Base-by-base conservation (phyloP, 2,888 invertebrate species). In the Euplexia lucipara region DNA sequence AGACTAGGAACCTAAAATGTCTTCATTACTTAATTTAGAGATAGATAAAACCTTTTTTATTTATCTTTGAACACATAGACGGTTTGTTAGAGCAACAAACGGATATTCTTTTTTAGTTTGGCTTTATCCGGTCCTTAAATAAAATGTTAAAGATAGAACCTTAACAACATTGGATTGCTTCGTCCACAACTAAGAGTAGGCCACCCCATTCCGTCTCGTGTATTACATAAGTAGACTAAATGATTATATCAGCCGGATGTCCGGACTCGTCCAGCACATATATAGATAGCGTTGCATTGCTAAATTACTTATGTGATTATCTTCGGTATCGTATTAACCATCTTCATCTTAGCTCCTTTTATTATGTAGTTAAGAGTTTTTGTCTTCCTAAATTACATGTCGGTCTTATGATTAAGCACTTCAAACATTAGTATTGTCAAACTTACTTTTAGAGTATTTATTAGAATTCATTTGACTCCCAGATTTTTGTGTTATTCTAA, bases 201-300 rank as follows among this genome's bases (percentile, higher is more conserved):
- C 49, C 42, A 69, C 54, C 73, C 44, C 49, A 54, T 69, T 65
- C 54, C n/a, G 49, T 54, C 42, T 54, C 32, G 34, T 14, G 9
- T 35, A 34, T 44, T 67, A 34, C n/a, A 54, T 49, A 39, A 32
- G 1, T 12, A 9, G 35, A 65, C 30, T 32, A 35, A 30, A 48
- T 39, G 73, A 65, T 65, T 22, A 22, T 41, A 54, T 65, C 54
- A 34, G 3, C 14, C 12, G 41, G 30, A 48, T 22, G 6, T 20
- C 34, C 20, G 44, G 49, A 34, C 39, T 49, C 20, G 30, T 44
- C 34, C 49, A 26, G 39, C 8, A 18, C 42, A 51, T 32, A 30
- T 16, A 71, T 32, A 30, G 20, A 71, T 70, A 41, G 9, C 9
- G 37, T 51, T 14, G 1, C 20, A 34, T 60, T 45, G 37, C 22